Evolutionary conservation across 2,888 invertebrate genomes (phyloP).

Genomic region (Prenolepis imparis): DNA sequence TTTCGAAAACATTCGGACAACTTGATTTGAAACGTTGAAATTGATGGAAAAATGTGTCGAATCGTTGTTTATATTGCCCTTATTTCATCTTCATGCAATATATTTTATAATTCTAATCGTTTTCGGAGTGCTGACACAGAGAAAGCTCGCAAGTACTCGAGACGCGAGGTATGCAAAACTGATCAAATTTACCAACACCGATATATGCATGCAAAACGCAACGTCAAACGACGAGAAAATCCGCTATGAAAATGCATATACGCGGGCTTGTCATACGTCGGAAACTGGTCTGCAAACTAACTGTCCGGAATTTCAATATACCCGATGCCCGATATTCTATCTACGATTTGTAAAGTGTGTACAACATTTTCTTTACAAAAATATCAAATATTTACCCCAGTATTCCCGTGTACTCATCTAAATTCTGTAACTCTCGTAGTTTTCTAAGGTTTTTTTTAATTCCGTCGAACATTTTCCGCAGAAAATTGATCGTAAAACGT

Average conservation of each 20-base stretch:
- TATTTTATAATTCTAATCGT: slow-evolving; percentile 5
- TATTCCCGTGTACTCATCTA: background rate
- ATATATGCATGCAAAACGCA: background rate
- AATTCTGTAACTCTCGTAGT: background rate
- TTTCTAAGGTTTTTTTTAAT: background rate
- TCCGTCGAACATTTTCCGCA: background rate
- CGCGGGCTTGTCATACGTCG: background rate
- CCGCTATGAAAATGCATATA: slow-evolving; percentile 42
- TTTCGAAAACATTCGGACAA: background rate
- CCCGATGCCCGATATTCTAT: slow-evolving; percentile 2
- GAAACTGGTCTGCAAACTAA: slow-evolving; percentile 11
- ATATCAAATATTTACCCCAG: background rate
- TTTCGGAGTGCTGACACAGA: background rate
- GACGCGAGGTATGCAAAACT: slow-evolving; percentile 16
- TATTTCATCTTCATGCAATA: background rate
- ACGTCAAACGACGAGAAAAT: slow-evolving; percentile 35
- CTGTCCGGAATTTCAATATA: slow-evolving; percentile 20
- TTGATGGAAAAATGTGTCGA: background rate
- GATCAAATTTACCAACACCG: slow-evolving; percentile 25
- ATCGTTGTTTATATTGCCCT: background rate
- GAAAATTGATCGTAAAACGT: background rate
- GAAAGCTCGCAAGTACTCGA: background rate
- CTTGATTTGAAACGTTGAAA: background rate
- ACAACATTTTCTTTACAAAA: background rate
- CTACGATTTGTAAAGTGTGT: slow-evolving; percentile 15